phyloP scores from a whole-genome alignment of 2,888 invertebrate genomes.

The Biston betularia region DNA sequence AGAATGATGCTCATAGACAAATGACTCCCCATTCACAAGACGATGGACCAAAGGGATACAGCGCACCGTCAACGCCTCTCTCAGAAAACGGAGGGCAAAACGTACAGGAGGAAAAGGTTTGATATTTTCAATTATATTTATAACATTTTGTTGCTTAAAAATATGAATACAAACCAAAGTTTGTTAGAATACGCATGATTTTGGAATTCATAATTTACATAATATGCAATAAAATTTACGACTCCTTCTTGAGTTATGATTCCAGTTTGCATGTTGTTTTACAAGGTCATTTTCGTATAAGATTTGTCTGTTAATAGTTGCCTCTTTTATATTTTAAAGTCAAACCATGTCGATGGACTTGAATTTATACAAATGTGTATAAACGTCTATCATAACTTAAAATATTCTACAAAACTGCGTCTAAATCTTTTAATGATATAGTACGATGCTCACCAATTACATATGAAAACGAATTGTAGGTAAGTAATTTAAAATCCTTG shows the following conservation, averaged over 20 bases:
- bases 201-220: constrained; percentile 15
- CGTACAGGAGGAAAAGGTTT: constrained; percentile 82
- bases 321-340: constrained; percentile 3
- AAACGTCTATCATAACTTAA: neutral
- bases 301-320: constrained; percentile 4
- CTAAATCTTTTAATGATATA: constrained; percentile 39
- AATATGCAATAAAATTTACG: constrained; percentile 20
- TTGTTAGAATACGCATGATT: neutral
- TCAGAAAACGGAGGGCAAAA: constrained; percentile 82
- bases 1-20: constrained; percentile 78
- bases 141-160: constrained; percentile 7
- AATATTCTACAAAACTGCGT: constrained; percentile 12
- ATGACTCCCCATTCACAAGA: constrained; percentile 75
- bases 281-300: constrained; percentile 20
- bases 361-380: neutral
- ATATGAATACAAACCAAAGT: neutral
- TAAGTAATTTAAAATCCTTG: constrained; percentile 64
- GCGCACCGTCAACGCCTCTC: constrained; percentile 82
- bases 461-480: constrained; percentile 38
- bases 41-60: constrained; percentile 81
- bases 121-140: constrained; percentile 31
- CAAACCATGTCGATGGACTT: neutral
- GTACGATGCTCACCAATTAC: constrained; percentile 38
- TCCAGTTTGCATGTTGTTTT: constrained; percentile 14
- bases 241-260: constrained; percentile 9